Conservation (phyloP, 2,888 invertebrate genomes). For the Dryocosmus kuriphilus region DNA sequence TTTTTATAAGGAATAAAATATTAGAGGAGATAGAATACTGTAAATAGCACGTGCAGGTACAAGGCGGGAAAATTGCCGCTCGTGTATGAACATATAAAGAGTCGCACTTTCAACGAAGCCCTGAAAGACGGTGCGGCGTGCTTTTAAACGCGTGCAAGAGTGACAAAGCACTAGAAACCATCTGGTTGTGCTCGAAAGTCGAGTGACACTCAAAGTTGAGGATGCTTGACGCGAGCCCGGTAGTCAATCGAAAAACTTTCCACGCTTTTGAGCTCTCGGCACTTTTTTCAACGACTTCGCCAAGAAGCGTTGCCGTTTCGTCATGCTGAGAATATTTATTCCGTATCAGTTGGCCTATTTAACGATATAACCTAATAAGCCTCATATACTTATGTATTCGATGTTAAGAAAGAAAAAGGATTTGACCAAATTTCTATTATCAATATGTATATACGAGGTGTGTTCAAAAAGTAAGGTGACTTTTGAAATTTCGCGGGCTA, state of each 20-base stretch:
- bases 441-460: background rate
- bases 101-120: slow-evolving; percentile 45
- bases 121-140: slow-evolving; percentile 55
- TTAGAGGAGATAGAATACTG: background rate
- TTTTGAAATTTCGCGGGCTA: no score
- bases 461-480: no score
- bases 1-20: background rate
- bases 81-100: slow-evolving; percentile 2
- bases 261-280: slow-evolving; percentile 66
- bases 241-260: slow-evolving; percentile 61
- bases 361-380: slow-evolving; percentile 15
- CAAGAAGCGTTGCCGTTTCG: slow-evolving; percentile 52
- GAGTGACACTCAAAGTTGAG: slow-evolving; percentile 53
- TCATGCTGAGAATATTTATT: slow-evolving; percentile 52
- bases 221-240: slow-evolving; percentile 52
- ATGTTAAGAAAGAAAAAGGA: background rate
- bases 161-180: slow-evolving; percentile 55
- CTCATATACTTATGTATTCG: background rate
- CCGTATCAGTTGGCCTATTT: slow-evolving; percentile 55
- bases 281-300: slow-evolving; percentile 42
- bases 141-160: slow-evolving; percentile 57
- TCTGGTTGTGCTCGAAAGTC: slow-evolving; percentile 58
- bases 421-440: background rate
- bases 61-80: background rate
- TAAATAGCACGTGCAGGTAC: slow-evolving; percentile 15